Evolutionary conservation across 2,797 vertebrate species (phyloP).

Genomic region (Channa striata): DNA sequence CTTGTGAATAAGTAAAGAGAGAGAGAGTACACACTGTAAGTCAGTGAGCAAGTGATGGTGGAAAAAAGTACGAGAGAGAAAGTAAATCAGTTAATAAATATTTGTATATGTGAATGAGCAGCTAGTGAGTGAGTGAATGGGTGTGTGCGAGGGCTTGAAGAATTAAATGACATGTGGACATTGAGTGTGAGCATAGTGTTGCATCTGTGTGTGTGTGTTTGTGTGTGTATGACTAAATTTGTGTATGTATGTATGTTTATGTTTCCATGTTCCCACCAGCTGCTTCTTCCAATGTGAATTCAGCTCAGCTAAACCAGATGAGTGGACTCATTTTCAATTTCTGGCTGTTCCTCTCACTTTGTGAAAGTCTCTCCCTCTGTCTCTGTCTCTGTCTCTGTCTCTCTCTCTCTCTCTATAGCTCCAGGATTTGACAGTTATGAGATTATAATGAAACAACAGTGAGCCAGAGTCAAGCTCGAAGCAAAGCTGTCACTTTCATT

Average conservation of each 20-base stretch:
- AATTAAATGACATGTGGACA: too few species aligned
- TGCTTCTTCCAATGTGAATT: slow-evolving; percentile 22
- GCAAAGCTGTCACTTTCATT: slow-evolving; percentile 76
- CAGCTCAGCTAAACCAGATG: slow-evolving; percentile 31
- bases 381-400: slow-evolving; percentile 14
- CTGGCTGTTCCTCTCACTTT: slow-evolving; percentile 22
- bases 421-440: slow-evolving; percentile 76
- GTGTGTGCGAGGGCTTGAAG: too few species aligned
- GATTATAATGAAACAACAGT: slow-evolving; percentile 81
- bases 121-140: too few species aligned
- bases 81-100: too few species aligned
- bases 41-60: too few species aligned
- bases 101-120: too few species aligned
- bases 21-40: too few species aligned
- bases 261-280: background rate
- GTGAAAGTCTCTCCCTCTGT: slow-evolving; percentile 19
- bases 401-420: slow-evolving; percentile 31
- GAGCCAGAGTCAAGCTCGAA: slow-evolving; percentile 64
- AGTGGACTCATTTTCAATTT: slow-evolving; percentile 46
- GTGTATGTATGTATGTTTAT: background rate
- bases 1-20: too few species aligned
- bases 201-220: background rate
- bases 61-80: too few species aligned
- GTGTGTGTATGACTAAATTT: background rate
- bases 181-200: too few species aligned